Evolutionary conservation across 2,888 invertebrate genomes (phyloP).

Genomic region (Leptinotarsa peninsularis): DNA sequence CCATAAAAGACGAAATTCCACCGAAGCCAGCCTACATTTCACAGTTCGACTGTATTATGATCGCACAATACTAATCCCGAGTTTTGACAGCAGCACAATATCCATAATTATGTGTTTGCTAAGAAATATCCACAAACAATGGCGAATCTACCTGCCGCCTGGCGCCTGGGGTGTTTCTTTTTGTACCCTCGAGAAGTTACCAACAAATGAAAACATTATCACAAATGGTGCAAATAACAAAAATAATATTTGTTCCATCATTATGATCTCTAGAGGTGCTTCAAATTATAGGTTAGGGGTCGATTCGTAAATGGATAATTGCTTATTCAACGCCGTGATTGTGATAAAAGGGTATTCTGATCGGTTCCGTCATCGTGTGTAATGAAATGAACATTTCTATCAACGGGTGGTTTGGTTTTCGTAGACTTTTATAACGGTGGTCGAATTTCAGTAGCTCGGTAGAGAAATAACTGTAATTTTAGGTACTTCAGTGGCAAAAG

Average conservation of each 20-base stretch:
- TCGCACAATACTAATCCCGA: conserved; percentile 62
- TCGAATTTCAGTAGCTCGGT: neutral
- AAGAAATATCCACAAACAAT: conserved; percentile 62
- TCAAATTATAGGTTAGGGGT: conserved; percentile 36
- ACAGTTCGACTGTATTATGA: conserved; percentile 48
- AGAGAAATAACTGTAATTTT: neutral
- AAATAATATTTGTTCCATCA: conserved; percentile 37
- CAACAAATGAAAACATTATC: conserved; percentile 41
- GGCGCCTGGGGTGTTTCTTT: conserved; percentile 50
- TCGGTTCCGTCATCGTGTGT: conserved; percentile 20
- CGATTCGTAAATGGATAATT: conserved; percentile 28
- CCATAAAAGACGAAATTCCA: conserved; percentile 51
- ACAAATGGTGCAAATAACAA: conserved; percentile 45
- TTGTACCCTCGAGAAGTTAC: conserved; percentile 31
- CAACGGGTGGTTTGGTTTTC: conserved; percentile 22
- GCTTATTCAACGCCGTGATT: conserved; percentile 26
- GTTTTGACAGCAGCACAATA: conserved; percentile 66
- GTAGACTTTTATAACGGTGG: conserved; percentile 8
- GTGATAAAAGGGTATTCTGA: neutral
- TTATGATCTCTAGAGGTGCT: conserved; percentile 30
- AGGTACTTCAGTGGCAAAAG: no score
- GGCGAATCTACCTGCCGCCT: conserved; percentile 55
- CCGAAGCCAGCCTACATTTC: conserved; percentile 53
- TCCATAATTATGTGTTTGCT: conserved; percentile 65
- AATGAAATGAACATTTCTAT: conserved; percentile 11